phyloP scores from a whole-genome alignment of 1,140 invertebrate species.

The Zaprionus vittiger region DNA sequence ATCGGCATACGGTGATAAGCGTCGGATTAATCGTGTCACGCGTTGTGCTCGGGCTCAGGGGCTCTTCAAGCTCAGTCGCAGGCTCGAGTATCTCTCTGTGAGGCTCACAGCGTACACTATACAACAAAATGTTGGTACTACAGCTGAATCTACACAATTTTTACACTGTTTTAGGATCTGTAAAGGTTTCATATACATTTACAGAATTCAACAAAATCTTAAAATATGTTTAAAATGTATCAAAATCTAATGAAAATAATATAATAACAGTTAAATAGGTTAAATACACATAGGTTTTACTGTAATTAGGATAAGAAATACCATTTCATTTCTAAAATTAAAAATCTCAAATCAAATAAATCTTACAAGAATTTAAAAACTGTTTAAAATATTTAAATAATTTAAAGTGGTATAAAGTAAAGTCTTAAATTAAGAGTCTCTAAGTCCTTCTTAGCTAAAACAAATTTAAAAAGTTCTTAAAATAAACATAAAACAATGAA shows the following conservation, averaged over 20 bases:
- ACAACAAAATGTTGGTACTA: background rate
- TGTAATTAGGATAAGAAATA: background rate
- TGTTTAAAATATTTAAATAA: background rate
- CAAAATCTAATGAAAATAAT: background rate
- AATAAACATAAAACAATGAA: too few species aligned
- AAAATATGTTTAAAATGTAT: too few species aligned
- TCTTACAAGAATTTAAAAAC: background rate
- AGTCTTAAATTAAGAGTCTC: background rate
- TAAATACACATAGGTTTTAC: background rate
- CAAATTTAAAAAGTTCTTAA: too few species aligned
- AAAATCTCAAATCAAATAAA: too few species aligned
- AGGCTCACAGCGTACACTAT: background rate
- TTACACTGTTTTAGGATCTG: too few species aligned
- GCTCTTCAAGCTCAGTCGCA: background rate
- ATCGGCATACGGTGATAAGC: slow-evolving; percentile 45
- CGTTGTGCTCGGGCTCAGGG: slow-evolving; percentile 5
- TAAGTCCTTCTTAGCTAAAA: too few species aligned
- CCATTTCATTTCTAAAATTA: background rate
- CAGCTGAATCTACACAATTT: too few species aligned
- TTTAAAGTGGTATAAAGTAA: background rate
- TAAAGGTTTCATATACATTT: too few species aligned
- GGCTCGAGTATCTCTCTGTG: background rate
- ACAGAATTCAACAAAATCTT: too few species aligned
- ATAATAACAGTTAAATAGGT: background rate
- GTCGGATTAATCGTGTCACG: slow-evolving; percentile 22